Evolutionary conservation across 2,888 invertebrate species (phyloP).

Genomic region (Hermaeophaga mercurialis): DNA sequence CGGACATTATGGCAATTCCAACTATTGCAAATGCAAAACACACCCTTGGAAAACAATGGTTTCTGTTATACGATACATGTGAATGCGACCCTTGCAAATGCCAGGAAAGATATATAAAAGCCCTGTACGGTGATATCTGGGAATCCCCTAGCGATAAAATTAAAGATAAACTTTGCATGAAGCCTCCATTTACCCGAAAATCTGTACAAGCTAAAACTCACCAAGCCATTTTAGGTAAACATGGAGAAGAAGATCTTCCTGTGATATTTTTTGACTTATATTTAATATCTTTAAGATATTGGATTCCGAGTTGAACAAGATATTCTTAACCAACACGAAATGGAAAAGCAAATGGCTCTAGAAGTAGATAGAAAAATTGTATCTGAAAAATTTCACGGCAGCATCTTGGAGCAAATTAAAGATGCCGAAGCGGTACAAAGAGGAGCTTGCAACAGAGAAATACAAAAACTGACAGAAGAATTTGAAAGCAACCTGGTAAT

Average conservation of each 20-base stretch:
- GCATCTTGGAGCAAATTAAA: constrained; percentile 38
- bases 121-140: background rate
- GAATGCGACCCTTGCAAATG: background rate
- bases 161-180: constrained; percentile 47
- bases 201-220: constrained; percentile 56
- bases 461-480: constrained; percentile 28
- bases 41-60: background rate
- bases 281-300: constrained; percentile 46
- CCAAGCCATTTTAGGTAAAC: constrained; percentile 54
- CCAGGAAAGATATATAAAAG: background rate
- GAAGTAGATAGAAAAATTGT: constrained; percentile 44
- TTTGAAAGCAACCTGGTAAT: constrained; percentile 25
- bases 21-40: background rate
- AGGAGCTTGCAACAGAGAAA: constrained; percentile 34
- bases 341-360: constrained; percentile 47
- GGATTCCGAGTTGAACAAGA: constrained; percentile 50
- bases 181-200: constrained; percentile 54
- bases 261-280: background rate
- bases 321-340: constrained; percentile 47
- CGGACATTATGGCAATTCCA: too few relatives aligned
- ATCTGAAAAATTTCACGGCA: constrained; percentile 33
- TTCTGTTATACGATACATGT: background rate
- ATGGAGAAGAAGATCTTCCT: background rate
- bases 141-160: constrained; percentile 1
- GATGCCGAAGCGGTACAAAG: constrained; percentile 40